phyloP scores from a whole-genome alignment of 2,888 invertebrate species.

The Thymelicus lineola region DNA sequence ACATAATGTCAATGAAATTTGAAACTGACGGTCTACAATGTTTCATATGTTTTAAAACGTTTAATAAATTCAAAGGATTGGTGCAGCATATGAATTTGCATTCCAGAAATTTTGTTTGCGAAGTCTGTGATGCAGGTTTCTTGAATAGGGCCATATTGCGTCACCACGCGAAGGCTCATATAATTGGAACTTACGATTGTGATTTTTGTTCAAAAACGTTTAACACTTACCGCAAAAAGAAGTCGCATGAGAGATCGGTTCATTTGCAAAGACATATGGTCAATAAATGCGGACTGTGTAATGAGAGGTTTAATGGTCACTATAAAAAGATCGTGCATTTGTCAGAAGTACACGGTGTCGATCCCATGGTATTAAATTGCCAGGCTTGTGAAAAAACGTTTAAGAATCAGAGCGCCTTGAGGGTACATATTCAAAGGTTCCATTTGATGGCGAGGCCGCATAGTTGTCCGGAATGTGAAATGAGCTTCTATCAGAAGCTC shows the following conservation, averaged over 20 bases:
- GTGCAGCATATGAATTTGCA: conserved; percentile 60
- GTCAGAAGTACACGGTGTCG: conserved; percentile 49
- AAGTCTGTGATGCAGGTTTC: conserved; percentile 53
- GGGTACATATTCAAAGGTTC: conserved; percentile 52
- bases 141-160: conserved; percentile 48
- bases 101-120: conserved; percentile 56
- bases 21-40: conserved; percentile 30
- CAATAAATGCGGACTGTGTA: conserved; percentile 56
- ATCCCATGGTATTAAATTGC: conserved; percentile 47
- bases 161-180: conserved; percentile 47
- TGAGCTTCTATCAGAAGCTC: conserved; percentile 49
- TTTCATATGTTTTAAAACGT: conserved; percentile 35
- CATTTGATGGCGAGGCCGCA: conserved; percentile 60
- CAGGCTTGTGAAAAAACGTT: conserved; percentile 56
- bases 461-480: conserved; percentile 53
- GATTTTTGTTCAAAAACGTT: conserved; percentile 56
- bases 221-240: conserved; percentile 62
- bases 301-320: conserved; percentile 54
- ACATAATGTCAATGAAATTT: conserved; percentile 41
- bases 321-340: conserved; percentile 53
- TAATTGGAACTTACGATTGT: conserved; percentile 54
- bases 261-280: conserved; percentile 58
- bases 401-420: conserved; percentile 47
- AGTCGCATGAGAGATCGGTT: conserved; percentile 66
- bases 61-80: conserved; percentile 46